A percentile compares a stretch with the other conserved stretches of the same genome.
phyloP scores from a whole-genome alignment of 2,888 invertebrate genomes.

The Zaprionus bogoriensis region DNA sequence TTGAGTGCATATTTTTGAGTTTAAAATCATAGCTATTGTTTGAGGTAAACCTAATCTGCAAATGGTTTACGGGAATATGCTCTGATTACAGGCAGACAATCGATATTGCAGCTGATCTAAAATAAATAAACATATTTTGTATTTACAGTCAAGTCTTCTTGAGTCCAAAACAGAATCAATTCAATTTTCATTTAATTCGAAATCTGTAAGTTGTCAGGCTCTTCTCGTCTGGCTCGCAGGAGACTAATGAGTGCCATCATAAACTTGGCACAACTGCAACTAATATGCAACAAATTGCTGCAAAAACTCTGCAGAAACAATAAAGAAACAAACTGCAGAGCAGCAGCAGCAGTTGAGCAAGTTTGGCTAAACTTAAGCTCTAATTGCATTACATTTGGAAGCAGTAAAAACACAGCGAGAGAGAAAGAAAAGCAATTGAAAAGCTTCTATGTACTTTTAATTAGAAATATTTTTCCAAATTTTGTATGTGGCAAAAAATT shows the following conservation, averaged over 20 bases:
- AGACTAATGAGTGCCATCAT: slow-evolving; percentile 54
- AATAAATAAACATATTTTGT: too few relatives aligned
- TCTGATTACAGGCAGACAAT: too few relatives aligned
- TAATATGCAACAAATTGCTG: slow-evolving; percentile 47
- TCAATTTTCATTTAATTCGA: too few relatives aligned
- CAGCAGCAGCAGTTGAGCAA: slow-evolving; percentile 11
- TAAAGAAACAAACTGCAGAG: neutral
- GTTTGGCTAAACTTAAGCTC: slow-evolving; percentile 44
- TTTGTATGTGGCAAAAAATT: slow-evolving; percentile 26
- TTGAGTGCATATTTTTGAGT: too few relatives aligned
- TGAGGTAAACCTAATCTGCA: too few relatives aligned
- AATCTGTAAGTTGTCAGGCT: too few relatives aligned
- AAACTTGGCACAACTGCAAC: slow-evolving; percentile 47
- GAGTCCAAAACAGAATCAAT: too few relatives aligned
- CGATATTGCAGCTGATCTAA: too few relatives aligned
- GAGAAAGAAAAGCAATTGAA: slow-evolving; percentile 38
- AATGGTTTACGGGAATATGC: too few relatives aligned
- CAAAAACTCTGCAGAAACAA: slow-evolving; percentile 4
- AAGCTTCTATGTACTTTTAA: slow-evolving; percentile 61
- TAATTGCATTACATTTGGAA: slow-evolving; percentile 49
- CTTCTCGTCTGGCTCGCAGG: neutral
- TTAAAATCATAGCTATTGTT: too few relatives aligned
- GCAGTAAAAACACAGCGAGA: slow-evolving; percentile 1
- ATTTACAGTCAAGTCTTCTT: too few relatives aligned
- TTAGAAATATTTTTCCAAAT: slow-evolving; percentile 70